A percentile compares a stretch with the other conserved stretches of the same genome.
Evolutionary conservation across 1,140 invertebrate species (phyloP).

Genomic region (Diabrotica virgifera): DNA sequence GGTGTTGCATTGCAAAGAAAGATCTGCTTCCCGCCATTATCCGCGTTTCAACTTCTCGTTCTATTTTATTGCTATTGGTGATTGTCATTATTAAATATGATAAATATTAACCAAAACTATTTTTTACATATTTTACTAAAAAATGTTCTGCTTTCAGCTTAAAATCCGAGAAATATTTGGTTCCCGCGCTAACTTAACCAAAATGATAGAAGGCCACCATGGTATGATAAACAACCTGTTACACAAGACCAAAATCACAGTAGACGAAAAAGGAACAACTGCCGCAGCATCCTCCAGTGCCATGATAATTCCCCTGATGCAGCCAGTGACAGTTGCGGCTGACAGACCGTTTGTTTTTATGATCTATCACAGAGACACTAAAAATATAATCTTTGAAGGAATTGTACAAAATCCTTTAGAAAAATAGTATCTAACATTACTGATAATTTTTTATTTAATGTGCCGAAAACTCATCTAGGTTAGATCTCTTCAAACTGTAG

Average conservation of each 20-base stretch:
- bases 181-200: conserved; percentile 58
- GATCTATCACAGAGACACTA: conserved; percentile 60
- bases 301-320: conserved; percentile 60
- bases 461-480: too few relatives aligned
- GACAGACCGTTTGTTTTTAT: conserved; percentile 72
- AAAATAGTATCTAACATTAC: not conserved
- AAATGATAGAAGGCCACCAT: conserved; percentile 51
- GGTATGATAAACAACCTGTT: conserved; percentile 59
- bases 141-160: conserved; percentile 51
- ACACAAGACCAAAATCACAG: conserved; percentile 68
- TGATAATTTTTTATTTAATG: too few relatives aligned
- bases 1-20: too few relatives aligned
- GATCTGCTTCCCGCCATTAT: too few relatives aligned
- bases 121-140: too few relatives aligned
- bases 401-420: conserved; percentile 54
- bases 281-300: conserved; percentile 66
- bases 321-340: conserved; percentile 52
- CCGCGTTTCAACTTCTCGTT: too few relatives aligned
- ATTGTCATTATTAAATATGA: too few relatives aligned
- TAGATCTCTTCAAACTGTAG: too few relatives aligned
- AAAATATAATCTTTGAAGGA: conserved; percentile 65
- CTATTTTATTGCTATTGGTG: too few relatives aligned
- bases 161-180: conserved; percentile 62
- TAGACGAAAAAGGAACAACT: conserved; percentile 69
- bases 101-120: too few relatives aligned